Base-by-base conservation (phyloP, 2,888 invertebrate genomes). In the Diarsia brunnea region DNA sequence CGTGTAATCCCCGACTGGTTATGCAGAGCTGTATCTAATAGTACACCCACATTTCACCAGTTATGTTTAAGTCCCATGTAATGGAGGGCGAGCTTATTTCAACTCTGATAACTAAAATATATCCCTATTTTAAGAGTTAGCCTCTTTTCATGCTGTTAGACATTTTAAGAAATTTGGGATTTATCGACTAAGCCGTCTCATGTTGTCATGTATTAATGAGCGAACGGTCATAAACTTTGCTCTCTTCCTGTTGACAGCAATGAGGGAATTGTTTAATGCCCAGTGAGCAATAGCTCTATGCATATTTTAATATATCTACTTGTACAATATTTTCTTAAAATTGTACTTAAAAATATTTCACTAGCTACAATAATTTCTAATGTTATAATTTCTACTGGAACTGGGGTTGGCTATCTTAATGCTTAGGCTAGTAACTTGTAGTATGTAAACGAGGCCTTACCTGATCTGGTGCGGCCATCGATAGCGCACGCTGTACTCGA, bases 381-480 rank as follows among this genome's bases (percentile, higher is more conserved):
- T 11, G 27, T 16, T 19, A 1, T 11, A 4, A n/a, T 45, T 45
- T 0, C 2, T 47, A 21, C n/a, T 67, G 19, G 12, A 27, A 21
- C 21, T 21, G 7, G 5, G 3, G 21, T 12, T 16, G 21, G 2
- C 16, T 53, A 10, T 24, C 16, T 24, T 10, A 14, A 27, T 58
- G 43, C 12, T 51, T 31, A 60, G 16, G 10, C 51, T 14, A 76
- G 79, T 61, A n/a, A 64, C 63, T 69, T 2, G 43, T 58, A n/a
- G 11, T 12, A n/a, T 43, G 31, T 16, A 16, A 76, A 65, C 45
- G 31, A 16, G 10, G 53, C 69, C 71, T 85, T 87, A 94, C 94
- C 94, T 92, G 53, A 90, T 74, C 69, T 88, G 85, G 75, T 94
- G 93, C 4, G 93, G 91, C 92, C 92, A 92, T 72, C 89, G 79